Evolutionary conservation across 53 echinoderm and acorn worm genomes (phyloP), one percentile per base, ranked within the genome.

Genomic region (Temnopleurus reevesii): DNA sequence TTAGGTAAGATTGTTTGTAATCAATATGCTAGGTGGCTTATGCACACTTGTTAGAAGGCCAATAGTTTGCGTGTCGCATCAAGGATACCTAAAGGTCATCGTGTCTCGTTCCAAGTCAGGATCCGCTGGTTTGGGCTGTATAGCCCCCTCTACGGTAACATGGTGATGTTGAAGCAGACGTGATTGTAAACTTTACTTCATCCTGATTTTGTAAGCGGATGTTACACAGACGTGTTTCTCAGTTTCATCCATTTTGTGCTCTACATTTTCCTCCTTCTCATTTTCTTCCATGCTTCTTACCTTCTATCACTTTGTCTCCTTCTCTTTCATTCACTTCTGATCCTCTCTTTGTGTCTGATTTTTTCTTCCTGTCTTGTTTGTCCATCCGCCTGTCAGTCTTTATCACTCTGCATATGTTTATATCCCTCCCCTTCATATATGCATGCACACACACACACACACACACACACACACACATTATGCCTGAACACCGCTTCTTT

Each of bases 11-110:
- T 85, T 60, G 86, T 85, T 61, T 63, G 63, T 45, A 61, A 60
- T 85, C 86, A 85, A 85, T 59, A 85, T 4, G 27, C 25, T 5
- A 85, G 86, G 86, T 85, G 86, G 54, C 83, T 85, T 44, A 28
- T 12, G 6, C 36, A 85, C 59, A 85, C 86, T 85, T 85, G 86
- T 85, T 71, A 71, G 19, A 71, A 43, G 71, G 71, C 71, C 41
- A 71, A 71, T 71, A 71, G 66, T 66, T 66, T 66, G 41, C n/a
- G 66, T 36, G 21, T 41, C 19, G 35, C 41, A 38, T 19, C 21
- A 9, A 21, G 71, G 71, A 12, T 71, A 19, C 41, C 0, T 71
- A 71, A 71, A 71, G 71, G 71, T 38, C 63, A 15, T 19, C 4
- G 9, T 10, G 63, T 63, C 71, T 25, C 21, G 35, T 71, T 2